These are phyloP conservation scores for Psittacula echo DNA, from an alignment of 2,797 vertebrate genomes.

Conservation along the genomic window DNA sequence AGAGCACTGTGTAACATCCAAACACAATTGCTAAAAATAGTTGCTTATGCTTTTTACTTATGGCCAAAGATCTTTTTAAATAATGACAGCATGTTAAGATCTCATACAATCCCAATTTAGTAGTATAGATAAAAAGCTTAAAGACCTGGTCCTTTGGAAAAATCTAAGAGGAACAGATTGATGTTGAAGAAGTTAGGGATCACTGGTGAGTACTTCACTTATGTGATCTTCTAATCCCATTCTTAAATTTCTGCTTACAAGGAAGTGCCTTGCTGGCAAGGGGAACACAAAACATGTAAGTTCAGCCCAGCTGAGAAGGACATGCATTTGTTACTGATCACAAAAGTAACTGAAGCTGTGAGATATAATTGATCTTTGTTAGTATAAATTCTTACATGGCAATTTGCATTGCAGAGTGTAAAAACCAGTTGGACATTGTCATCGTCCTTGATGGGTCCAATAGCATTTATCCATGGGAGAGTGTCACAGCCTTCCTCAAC, in stretches of 20 bases:
- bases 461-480: conserved; percentile 94
- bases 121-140: neutral
- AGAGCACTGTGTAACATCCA: conserved; percentile 48
- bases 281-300: neutral
- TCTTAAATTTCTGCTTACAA: neutral
- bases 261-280: neutral
- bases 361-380: neutral
- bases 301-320: neutral
- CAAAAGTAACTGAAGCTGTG: neutral
- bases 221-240: neutral
- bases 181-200: neutral
- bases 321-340: neutral
- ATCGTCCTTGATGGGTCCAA: conserved; percentile 96
- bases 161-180: neutral
- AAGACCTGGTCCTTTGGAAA: neutral
- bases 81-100: neutral
- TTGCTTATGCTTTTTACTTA: conserved; percentile 53
- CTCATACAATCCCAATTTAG: neutral
- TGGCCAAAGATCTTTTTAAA: conserved; percentile 16
- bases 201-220: neutral
- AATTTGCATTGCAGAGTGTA: conserved; percentile 84
- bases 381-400: neutral
- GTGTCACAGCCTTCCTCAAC: conserved; percentile 85
- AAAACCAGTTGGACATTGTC: conserved; percentile 89
- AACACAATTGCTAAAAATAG: conserved; percentile 65